Conservation (phyloP, 2,888 invertebrate genomes). For the Dendrolimus pini region DNA sequence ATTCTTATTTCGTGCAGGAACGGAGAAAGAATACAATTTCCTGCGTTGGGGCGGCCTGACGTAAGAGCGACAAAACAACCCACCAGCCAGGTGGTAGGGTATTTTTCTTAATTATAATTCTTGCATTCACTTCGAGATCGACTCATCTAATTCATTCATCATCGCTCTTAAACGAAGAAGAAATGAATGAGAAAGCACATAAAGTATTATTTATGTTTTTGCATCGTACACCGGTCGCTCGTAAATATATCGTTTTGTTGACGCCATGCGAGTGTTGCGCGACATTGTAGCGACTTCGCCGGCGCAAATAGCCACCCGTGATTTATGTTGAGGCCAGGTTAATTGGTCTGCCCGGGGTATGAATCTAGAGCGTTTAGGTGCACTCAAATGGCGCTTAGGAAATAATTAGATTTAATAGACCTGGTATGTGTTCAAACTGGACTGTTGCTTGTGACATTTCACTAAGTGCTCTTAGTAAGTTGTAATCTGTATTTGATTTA, state of each 20-base stretch:
- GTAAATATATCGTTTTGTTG: conserved; percentile 42
- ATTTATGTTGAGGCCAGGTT: conserved; percentile 40
- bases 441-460: neutral
- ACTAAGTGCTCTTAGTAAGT: neutral
- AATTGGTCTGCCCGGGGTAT: conserved; percentile 42
- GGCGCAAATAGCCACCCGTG: conserved; percentile 18
- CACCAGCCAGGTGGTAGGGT: too few species aligned
- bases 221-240: conserved; percentile 14
- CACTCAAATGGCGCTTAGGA: conserved; percentile 32
- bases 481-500: neutral
- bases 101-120: too few species aligned
- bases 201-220: conserved; percentile 17
- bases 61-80: too few species aligned
- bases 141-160: too few species aligned
- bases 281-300: conserved; percentile 21
- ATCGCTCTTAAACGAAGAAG: too few species aligned
- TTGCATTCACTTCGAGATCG: too few species aligned
- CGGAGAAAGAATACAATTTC: too few species aligned
- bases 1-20: too few species aligned
- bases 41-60: too few species aligned
- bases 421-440: neutral
- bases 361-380: conserved; percentile 38
- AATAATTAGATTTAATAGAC: conserved; percentile 31
- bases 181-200: too few species aligned
- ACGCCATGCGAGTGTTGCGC: conserved; percentile 19